Base-by-base conservation (phyloP, 2,113 vertebrate species). In the Furnarius figulus region DNA sequence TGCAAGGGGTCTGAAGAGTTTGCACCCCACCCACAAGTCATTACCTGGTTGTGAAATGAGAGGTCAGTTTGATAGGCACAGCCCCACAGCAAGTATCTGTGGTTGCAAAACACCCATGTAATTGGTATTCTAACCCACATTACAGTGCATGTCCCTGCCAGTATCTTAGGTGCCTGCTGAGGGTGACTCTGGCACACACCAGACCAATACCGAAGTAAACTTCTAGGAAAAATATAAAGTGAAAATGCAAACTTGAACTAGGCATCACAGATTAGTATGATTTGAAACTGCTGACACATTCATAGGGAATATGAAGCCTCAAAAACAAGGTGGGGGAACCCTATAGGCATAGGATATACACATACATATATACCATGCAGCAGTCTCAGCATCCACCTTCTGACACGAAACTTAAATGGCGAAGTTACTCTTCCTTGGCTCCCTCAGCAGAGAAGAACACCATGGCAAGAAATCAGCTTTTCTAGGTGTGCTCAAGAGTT, bases 31-130 rank as follows among this genome's bases (percentile, higher is more conserved):
- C 93, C 77, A 86, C 85, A 56, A 31, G 27, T 77, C 95, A 68
- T 67, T 39, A 3, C 8, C 55, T 14, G 18, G 79, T 47, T 77
- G 58, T 18, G 74, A 73, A 80, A 94, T 27, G 37, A 95, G 81
- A 59, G 89, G 93, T 76, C 44, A 73, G 15, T 90, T 89, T 93
- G 62, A 87, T n/a, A 62, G 14, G 17, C 91, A 90, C 75, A 90
- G 72, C 61, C 78, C 46, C 31, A 56, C 50, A 89, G 20, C 67
- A 85, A 83, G 84, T 74, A 84, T 67, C 77, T 19, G 22, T 14
- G 30, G 47, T 75, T 94, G 67, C 81, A 92, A 75, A 82, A 77
- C 55, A 66, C 33, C 33, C 53, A 33, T 14, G 73, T 50, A 80
- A 58, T 56, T 89, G 62, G 62, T 68, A 89, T 87, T 97, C 65